Evolutionary conservation across 2,113 vertebrate species (phyloP).

Genomic region (Dendrocopos noguchii): DNA sequence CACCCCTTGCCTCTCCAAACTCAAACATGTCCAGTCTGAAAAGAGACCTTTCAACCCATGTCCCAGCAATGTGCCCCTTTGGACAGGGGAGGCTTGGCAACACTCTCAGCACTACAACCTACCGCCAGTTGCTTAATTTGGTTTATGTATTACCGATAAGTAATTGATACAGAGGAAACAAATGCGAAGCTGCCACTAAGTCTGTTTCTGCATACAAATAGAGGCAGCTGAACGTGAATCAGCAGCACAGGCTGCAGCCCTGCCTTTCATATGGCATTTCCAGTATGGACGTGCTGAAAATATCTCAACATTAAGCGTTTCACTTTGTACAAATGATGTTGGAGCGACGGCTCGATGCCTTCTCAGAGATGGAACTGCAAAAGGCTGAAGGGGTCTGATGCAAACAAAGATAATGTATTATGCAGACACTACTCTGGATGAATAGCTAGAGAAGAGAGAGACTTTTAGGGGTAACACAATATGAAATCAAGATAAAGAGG

Average conservation of each 20-base stretch:
- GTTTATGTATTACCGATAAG: slow-evolving; percentile 15
- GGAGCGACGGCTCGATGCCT: not conserved
- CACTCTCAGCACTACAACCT: not conserved
- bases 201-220: slow-evolving; percentile 44
- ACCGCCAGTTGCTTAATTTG: not conserved
- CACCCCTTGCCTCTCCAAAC: not conserved
- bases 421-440: not conserved
- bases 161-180: slow-evolving; percentile 59
- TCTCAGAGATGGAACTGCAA: not conserved
- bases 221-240: slow-evolving; percentile 40
- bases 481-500: slow-evolving; percentile 44
- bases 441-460: not conserved
- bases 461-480: slow-evolving; percentile 12
- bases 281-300: slow-evolving; percentile 22
- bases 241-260: slow-evolving; percentile 7
- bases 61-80: not conserved
- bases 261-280: slow-evolving; percentile 48
- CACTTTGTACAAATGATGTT: not conserved
- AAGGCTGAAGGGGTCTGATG: not conserved
- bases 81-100: not conserved
- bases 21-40: not conserved
- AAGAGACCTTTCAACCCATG: not conserved
- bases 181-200: not conserved
- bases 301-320: not conserved
- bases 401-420: not conserved